Evolutionary conservation across 1,140 invertebrate genomes (phyloP), one percentile per base, ranked within the genome.

Genomic region (Zophobas morio): DNA sequence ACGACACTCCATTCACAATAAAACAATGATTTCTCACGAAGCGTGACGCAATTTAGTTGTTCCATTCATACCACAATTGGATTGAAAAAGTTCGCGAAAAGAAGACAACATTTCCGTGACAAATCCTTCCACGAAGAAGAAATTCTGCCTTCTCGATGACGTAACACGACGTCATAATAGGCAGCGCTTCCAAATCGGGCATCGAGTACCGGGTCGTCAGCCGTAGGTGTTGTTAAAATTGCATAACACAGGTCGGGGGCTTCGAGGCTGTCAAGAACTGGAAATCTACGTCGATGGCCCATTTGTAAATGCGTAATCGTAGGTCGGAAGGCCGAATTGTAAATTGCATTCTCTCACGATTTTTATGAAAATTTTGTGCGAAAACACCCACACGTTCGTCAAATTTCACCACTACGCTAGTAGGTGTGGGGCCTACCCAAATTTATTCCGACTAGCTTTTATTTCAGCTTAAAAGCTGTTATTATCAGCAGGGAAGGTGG

Each of bases 231-330:
- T 8, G 34, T 60, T 46, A 35, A 60, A 60, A 60, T 66, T 66
- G 60, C 60, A 66, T 66, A 66, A 66, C 39, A 66, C 60, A 42
- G 42, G 60, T 66, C 60, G 60, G 60, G 60, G 60, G 60, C 60
- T 66, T 57, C 39, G 36, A 40, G 39, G 60, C 36, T 51, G 49
- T 51, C 49, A 20, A 51, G 36, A 40, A 40, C 39, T 39, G 39
- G 39, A 40, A 42, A 66, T 33, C 39, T 6, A 42, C 49, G 47
- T 35, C 70, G 71, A 73, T 73, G 71, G 71, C 71, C 46, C 71
- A 73, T 73, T 73, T 73, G 70, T 54, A 72, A 72, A 72, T 36
- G 70, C 51, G 51, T 72, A 54, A 54, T 32, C 54, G 71, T 73
- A 73, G 71, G 71, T 73, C 71, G 71, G 71, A 73, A 73, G 71